These are phyloP conservation scores for Caenorhabditis inopinata DNA, from an alignment of 1,140 invertebrate genomes.

Conservation along the genomic window DNA sequence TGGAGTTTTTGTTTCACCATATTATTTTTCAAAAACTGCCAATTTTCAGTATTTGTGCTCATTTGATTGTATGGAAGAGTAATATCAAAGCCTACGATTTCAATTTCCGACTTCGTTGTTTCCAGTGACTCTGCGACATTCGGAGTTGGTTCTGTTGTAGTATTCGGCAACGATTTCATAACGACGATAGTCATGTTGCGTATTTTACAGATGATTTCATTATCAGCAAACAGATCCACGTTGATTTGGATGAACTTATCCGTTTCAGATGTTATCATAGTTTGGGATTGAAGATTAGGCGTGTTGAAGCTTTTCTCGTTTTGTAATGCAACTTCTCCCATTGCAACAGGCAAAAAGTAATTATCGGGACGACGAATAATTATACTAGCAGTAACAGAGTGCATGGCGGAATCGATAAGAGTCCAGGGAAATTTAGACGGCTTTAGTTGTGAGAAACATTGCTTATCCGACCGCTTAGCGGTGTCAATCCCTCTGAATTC, in stretches of 20 bases:
- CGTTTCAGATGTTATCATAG: conserved; percentile 9
- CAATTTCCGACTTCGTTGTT: background rate
- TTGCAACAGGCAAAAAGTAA: conserved; percentile 34
- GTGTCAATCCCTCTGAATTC: background rate
- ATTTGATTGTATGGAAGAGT: background rate
- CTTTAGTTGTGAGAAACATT: background rate
- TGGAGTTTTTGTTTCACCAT: conserved; percentile 13
- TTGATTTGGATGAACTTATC: conserved; percentile 42
- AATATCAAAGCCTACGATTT: conserved; percentile 39
- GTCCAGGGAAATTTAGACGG: conserved; percentile 6
- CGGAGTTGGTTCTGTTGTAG: background rate
- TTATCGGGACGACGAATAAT: background rate
- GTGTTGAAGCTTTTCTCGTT: background rate
- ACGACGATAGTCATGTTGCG: conserved; percentile 20
- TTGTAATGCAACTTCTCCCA: background rate
- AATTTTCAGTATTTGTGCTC: background rate
- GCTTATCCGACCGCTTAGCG: background rate
- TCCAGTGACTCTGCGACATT: background rate
- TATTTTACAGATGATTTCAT: background rate
- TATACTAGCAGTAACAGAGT: conserved; percentile 13
- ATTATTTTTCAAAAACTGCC: background rate
- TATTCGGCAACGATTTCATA: background rate
- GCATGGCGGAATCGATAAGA: conserved; percentile 34
- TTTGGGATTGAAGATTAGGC: background rate
- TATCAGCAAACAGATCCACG: background rate